Conservation (phyloP, 2,888 invertebrate genomes). For the Beris chalybata region DNA sequence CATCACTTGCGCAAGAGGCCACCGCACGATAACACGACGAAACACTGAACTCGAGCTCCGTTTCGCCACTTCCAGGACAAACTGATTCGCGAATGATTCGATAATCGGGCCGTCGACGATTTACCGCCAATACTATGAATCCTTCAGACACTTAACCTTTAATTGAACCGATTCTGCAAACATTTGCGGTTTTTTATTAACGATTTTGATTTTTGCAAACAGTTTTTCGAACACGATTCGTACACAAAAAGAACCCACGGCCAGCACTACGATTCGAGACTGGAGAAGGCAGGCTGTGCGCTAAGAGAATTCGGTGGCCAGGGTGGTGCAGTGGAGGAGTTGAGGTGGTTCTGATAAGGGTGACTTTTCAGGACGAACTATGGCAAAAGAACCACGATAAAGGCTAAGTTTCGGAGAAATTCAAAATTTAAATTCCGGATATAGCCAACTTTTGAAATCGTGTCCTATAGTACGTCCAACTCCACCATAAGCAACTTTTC, state of each 20-base stretch:
- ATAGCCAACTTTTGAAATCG: not conserved
- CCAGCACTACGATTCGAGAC: conserved; percentile 25
- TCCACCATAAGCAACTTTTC: too few relatives aligned
- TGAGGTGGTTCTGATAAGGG: not conserved
- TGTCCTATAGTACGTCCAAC: too few relatives aligned
- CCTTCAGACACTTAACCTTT: not conserved
- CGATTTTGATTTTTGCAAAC: conserved; percentile 11
- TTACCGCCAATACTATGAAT: too few relatives aligned
- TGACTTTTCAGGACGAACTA: not conserved
- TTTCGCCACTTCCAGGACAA: too few relatives aligned
- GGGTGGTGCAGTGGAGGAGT: conserved; percentile 30
- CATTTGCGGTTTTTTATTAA: not conserved
- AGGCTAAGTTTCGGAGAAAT: not conserved
- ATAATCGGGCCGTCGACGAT: too few relatives aligned
- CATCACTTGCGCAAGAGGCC: too few relatives aligned
- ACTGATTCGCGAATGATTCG: too few relatives aligned
- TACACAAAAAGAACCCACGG: conserved; percentile 28
- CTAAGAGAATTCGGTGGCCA: conserved; percentile 8
- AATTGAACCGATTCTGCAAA: not conserved
- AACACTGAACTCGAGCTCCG: too few relatives aligned
- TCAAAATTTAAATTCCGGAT: not conserved
- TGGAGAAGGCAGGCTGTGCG: conserved; percentile 22
- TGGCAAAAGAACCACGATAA: too few relatives aligned
- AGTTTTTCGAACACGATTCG: conserved; percentile 9
- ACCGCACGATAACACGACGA: too few relatives aligned